Evolutionary conservation across 2,888 invertebrate genomes (phyloP), one percentile per base, ranked within the genome.

Genomic region (Lissocephala sabroskyi): DNA sequence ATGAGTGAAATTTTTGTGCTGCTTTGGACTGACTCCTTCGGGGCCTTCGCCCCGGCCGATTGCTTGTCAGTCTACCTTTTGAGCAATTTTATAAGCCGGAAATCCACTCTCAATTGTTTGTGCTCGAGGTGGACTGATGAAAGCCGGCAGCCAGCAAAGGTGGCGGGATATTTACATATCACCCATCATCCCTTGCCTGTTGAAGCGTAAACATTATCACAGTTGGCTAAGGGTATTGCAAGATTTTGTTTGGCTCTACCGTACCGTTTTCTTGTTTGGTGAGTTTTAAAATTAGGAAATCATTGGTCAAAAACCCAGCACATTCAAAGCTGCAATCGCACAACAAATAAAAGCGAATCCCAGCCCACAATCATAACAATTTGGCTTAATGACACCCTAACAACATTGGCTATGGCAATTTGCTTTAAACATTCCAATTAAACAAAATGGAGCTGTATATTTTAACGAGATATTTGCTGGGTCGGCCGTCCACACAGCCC

Each of bases 81-180:
- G 56, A 65, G 58, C 58, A 57, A 65, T 65, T 68, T 56, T 60
- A 71, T 65, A 62, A 64, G 66, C 64, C 68, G 79, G 79, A 66
- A 78, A 76, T 77, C 79, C 79, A 79, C 77, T 79, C 79, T 78
- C 73, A 71, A 79, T 77, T 79, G 79, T 79, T 77, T 65, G 79
- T 56, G 59, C 73, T 56, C 53, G 48, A 49, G 67, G 71, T 70
- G 36, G 40, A 32, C 26, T 37, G 9, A 6, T n/a, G n/a, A n/a
- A n/a, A n/a, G n/a, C n/a, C n/a, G n/a, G n/a, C n/a, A n/a, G n/a
- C n/a, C 19, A 3, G 13, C n/a, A 5, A 7, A 11, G 13, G 18
- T 16, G 9, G 52, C 53, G 37, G 65, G 54, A 57, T 63, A 61
- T 65, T 63, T 76, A 65, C 68, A 68, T 79, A 67, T 79, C 68